Base-by-base conservation (phyloP, 2,113 vertebrate species). In the Stegostoma tigrinum region DNA sequence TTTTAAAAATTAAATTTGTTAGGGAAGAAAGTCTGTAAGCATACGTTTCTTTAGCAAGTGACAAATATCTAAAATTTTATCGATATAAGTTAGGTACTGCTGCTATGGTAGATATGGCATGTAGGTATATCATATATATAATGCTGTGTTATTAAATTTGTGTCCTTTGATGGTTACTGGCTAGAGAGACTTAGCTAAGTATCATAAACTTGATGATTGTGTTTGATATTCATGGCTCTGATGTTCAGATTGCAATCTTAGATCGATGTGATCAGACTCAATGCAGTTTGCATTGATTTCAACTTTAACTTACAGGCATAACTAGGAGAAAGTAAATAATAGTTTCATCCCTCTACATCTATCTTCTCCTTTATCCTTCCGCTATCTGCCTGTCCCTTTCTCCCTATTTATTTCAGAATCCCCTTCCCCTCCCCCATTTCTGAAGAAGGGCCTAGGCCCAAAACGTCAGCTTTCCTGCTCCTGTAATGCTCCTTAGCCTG, bases 211-310 rank as follows among this genome's bases (percentile, higher is more conserved):
- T 66, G 55, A 64, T 67, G 55, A 67, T 67, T 38, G 61, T 67
- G 90, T 93, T 93, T 93, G 61, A 64, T 61, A 38, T 93, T 93
- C 89, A 66, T 61, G 64, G 45, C 55, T 30, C 34, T 94, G 91
- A 7, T n/a, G 64, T 6, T 94, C n/a, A 5, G 17, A 1, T 42
- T 42, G 23, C 64, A 94, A 94, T 24, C 38, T 68, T 7, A 23
- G 64, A 94, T 68, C 91, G 67, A 67, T 94, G 19, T 67, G 68
- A 94, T 94, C 61, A 94, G 64, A 94, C 2, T 42, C 91, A 24
- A 64, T 68, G 19, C 91, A 2, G 10, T 89, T 55, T 30, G 86
- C 64, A 91, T 66, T 38, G 55, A 91, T 91, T 91, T 91, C 52
- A n/a, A 91, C 55, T 66, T 21, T 5, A 21, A 12, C 66, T 68